Evolutionary conservation across 2,797 vertebrate genomes (phyloP), one percentile per base, ranked within the genome.

Genomic region (Pelodytes ibericus): DNA sequence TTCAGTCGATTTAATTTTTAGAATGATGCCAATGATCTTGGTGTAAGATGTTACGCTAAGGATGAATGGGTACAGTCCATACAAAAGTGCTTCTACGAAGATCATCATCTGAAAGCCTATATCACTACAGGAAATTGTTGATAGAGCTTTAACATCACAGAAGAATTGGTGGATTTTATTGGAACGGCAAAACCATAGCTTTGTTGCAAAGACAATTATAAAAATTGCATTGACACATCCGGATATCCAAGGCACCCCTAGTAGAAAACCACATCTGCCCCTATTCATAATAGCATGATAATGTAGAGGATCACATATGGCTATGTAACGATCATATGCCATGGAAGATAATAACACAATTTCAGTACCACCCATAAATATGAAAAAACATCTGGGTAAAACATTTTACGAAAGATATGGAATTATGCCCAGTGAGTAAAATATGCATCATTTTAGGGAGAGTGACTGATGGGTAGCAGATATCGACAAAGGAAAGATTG

Each of bases 81-180:
- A 30, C 15, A 60, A 0, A 18, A 41, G 8, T 7, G 63, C 20
- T 25, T 74, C 72, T 15, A 16, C 4, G 39, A 20, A 65, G 3
- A 74, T 20, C 9, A 65, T 65, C 3, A 57, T 64, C n/a, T 53
- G 51, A 58, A 58, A 27, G 25, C 3, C 66, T 3, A 13, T 66
- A 15, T 66, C 36, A 11, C 49, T 15, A 20, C 72, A 74, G 26
- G 47, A 9, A n/a, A 74, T 57, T 44, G 22, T 57, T n/a, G 53
- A 13, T 11, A 74, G 13, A 1, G 72, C 16, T 29, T 74, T 66
- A 1, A 74, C 4, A n/a, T 74, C 72, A 74, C 72, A 74, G 26
- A 74, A 74, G 22, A 65, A 74, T 3, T 66, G 72, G 3, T 74
- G 47, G 18, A 74, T 65, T 44, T 74, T 57, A 62, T 74, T 74